Conservation (phyloP, 1,140 invertebrate genomes). For the Drosophila ficusphila region DNA sequence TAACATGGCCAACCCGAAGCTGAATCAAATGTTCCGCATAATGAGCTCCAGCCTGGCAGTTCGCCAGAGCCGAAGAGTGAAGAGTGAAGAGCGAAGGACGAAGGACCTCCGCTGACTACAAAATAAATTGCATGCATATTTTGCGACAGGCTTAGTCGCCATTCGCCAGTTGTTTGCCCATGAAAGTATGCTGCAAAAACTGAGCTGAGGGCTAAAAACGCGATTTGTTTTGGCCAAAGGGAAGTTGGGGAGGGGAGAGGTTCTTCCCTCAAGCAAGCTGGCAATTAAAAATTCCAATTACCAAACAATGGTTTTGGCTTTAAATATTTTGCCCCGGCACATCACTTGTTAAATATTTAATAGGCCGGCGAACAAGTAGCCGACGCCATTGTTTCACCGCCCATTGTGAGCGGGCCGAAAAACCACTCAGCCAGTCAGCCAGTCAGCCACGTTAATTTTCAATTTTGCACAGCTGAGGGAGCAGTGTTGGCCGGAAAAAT, state of each 20-base stretch:
- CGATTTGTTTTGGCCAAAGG: too few species aligned
- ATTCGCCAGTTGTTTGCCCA: conserved; percentile 22
- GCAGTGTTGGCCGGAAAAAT: conserved; percentile 34
- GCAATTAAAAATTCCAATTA: conserved; percentile 56
- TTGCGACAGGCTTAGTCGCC: conserved; percentile 21
- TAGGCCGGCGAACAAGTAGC: conserved; percentile 58
- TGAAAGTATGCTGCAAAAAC: conserved; percentile 40
- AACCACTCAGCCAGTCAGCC: conserved; percentile 50
- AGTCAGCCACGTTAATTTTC: conserved; percentile 69
- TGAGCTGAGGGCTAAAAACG: conserved; percentile 5
- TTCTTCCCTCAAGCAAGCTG: neutral
- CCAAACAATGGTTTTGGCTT: conserved; percentile 54
- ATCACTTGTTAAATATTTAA: conserved; percentile 74
- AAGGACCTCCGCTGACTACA: conserved; percentile 20
- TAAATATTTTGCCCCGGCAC: conserved; percentile 45
- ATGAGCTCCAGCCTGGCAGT: conserved; percentile 60
- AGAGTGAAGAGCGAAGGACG: neutral
- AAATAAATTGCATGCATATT: conserved; percentile 62
- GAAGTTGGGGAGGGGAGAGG: too few species aligned
- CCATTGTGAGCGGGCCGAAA: conserved; percentile 17
- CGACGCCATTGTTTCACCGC: conserved; percentile 47
- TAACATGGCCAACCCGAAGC: neutral
- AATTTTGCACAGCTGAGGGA: conserved; percentile 68
- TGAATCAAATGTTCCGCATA: conserved; percentile 51
- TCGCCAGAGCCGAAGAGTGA: conserved; percentile 36